phyloP scores from a whole-genome alignment of 2,113 vertebrate genomes.

The Nesospiza acunhae region DNA sequence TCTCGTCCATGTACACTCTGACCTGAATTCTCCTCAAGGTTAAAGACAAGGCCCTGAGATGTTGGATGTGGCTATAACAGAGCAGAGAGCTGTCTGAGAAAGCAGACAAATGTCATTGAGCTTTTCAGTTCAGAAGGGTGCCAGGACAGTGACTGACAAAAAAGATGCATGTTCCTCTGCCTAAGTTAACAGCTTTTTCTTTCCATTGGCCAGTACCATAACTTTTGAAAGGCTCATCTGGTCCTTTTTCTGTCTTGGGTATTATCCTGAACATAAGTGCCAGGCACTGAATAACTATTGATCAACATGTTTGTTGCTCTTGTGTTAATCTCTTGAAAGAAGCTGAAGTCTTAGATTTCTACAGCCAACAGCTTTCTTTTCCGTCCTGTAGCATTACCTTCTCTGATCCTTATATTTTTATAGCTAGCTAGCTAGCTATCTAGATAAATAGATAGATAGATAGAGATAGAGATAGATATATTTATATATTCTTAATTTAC shows the following conservation, averaged over 20 bases:
- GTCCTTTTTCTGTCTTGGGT: not conserved
- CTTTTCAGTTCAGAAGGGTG: not conserved
- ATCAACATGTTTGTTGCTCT: too few relatives aligned
- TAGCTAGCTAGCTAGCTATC: too few relatives aligned
- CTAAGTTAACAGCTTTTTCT: not conserved
- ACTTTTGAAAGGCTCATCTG: not conserved
- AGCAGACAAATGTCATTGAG: not conserved
- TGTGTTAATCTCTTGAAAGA: not conserved
- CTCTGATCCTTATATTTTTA: not conserved
- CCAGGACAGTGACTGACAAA: not conserved
- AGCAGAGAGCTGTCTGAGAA: not conserved
- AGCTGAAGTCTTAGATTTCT: not conserved
- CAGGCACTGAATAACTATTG: not conserved
- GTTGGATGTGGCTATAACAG: rapidly evolving
- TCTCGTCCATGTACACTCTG: not conserved
- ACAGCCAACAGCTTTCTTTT: not conserved
- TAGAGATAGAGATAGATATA: too few relatives aligned
- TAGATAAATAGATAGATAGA: too few relatives aligned
- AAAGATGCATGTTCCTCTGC: not conserved
- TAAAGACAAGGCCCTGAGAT: not conserved
- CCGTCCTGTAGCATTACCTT: not conserved
- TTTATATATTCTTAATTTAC: not conserved
- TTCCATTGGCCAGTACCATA: not conserved
- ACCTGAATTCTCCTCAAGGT: not conserved
- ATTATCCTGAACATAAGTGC: not conserved